Evolutionary conservation across 2,888 invertebrate genomes (phyloP).

Genomic region (Cryptops parisi): DNA sequence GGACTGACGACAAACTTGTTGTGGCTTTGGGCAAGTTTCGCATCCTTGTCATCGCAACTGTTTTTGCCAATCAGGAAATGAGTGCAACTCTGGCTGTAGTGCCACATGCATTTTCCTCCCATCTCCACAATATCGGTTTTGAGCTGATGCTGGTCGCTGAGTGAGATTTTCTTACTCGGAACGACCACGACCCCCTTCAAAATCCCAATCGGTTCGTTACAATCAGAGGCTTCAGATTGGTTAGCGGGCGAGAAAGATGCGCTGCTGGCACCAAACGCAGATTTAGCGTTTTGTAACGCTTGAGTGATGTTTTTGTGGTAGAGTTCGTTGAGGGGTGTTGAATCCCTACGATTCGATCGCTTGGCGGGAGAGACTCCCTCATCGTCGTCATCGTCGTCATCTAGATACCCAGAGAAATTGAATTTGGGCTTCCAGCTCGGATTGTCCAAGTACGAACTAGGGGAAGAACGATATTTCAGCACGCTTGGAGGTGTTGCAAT

Average conservation of each 20-base stretch:
- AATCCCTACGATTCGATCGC: no score
- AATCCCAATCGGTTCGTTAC: slow-evolving; percentile 17
- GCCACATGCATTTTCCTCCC: slow-evolving; percentile 33
- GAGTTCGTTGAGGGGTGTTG: no score
- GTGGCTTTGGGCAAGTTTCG: slow-evolving; percentile 30
- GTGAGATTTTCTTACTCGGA: slow-evolving; percentile 32
- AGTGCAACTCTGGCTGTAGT: slow-evolving; percentile 30
- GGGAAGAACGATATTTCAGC: no score
- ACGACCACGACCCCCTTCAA: slow-evolving; percentile 31
- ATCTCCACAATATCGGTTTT: slow-evolving; percentile 29
- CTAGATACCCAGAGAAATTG: no score
- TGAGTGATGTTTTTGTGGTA: no score
- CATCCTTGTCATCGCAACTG: slow-evolving; percentile 32
- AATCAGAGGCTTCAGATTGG: neutral
- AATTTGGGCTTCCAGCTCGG: no score
- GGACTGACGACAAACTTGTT: slow-evolving; percentile 33
- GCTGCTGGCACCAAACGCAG: no score
- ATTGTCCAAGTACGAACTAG: no score
- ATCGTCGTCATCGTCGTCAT: no score
- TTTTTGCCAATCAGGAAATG: slow-evolving; percentile 33
- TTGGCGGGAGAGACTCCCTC: no score
- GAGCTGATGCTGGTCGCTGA: slow-evolving; percentile 28
- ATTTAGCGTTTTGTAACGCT: no score
- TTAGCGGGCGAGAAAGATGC: neutral
- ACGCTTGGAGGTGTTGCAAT: no score